A percentile compares a stretch with the other conserved stretches of the same genome.
Evolutionary conservation across 2,113 vertebrate species (phyloP).

Genomic region (Haemorhous mexicanus): DNA sequence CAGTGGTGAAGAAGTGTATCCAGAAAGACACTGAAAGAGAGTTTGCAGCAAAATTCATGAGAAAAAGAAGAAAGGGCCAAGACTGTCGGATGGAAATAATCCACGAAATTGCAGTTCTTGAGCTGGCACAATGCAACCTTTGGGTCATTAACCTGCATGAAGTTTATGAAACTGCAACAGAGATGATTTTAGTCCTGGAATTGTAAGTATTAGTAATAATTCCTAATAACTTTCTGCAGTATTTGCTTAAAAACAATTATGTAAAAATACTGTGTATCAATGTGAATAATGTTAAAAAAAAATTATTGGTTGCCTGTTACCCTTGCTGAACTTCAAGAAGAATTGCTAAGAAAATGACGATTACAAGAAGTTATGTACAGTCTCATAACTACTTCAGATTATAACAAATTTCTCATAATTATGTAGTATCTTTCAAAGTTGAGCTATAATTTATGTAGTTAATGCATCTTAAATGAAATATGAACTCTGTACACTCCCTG

Average conservation of each 20-base stretch:
- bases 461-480: neutral
- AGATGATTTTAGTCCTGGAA: constrained; percentile 93
- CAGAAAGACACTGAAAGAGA: constrained; percentile 89
- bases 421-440: neutral
- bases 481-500: neutral
- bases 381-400: neutral
- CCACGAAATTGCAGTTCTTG: constrained; percentile 92
- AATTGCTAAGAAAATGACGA: neutral
- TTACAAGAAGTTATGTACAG: neutral
- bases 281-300: neutral
- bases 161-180: constrained; percentile 88
- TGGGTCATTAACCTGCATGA: constrained; percentile 91
- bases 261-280: neutral
- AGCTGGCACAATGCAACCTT: constrained; percentile 83
- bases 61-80: constrained; percentile 91
- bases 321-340: neutral
- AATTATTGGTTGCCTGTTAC: neutral
- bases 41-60: constrained; percentile 93
- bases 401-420: neutral
- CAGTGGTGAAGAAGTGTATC: constrained; percentile 92
- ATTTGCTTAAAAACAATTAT: neutral
- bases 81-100: constrained; percentile 92
- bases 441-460: neutral
- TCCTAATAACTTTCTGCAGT: neutral
- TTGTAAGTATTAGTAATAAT: constrained; percentile 80